Evolutionary conservation across 2,113 vertebrate genomes (phyloP).

Genomic region (Austrofundulus limnaeus): DNA sequence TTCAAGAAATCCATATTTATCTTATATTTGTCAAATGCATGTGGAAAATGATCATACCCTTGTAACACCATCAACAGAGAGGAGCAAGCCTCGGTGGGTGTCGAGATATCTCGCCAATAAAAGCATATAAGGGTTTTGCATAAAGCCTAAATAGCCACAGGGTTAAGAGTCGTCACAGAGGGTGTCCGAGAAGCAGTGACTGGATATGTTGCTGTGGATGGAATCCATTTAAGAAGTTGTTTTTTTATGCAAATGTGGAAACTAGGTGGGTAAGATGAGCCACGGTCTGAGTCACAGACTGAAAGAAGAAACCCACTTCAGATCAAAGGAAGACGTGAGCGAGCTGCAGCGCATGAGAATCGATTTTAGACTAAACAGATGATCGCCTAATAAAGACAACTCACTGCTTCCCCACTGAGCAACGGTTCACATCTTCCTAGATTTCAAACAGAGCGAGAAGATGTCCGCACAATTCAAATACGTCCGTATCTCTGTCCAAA

Average conservation of each 20-base stretch:
- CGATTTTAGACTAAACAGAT: slow-evolving; percentile 25
- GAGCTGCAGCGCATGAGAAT: background rate
- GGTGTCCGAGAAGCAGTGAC: background rate
- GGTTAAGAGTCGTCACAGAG: background rate
- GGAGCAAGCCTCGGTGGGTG: slow-evolving; percentile 1
- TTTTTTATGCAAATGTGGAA: slow-evolving; percentile 13
- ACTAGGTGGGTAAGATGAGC: slow-evolving; percentile 4
- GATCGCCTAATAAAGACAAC: slow-evolving; percentile 4
- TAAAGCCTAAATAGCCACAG: background rate
- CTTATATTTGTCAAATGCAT: too few relatives aligned
- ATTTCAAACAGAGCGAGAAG: background rate
- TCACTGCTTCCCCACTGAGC: slow-evolving; percentile 19
- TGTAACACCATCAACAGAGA: background rate
- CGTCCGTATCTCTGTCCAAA: background rate
- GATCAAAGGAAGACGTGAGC: slow-evolving; percentile 25
- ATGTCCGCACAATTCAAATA: background rate
- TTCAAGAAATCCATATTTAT: too few relatives aligned
- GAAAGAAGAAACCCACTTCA: slow-evolving; percentile 10
- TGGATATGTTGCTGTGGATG: background rate
- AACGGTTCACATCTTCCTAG: background rate
- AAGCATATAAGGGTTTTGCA: slow-evolving; percentile 16
- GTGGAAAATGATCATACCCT: slow-evolving; percentile 36
- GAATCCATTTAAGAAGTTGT: background rate
- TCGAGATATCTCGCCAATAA: slow-evolving; percentile 12
- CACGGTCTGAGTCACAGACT: slow-evolving; percentile 17